These are phyloP conservation scores for Ispidina picta DNA, from an alignment of 2,797 vertebrate genomes.

Conservation along the genomic window DNA sequence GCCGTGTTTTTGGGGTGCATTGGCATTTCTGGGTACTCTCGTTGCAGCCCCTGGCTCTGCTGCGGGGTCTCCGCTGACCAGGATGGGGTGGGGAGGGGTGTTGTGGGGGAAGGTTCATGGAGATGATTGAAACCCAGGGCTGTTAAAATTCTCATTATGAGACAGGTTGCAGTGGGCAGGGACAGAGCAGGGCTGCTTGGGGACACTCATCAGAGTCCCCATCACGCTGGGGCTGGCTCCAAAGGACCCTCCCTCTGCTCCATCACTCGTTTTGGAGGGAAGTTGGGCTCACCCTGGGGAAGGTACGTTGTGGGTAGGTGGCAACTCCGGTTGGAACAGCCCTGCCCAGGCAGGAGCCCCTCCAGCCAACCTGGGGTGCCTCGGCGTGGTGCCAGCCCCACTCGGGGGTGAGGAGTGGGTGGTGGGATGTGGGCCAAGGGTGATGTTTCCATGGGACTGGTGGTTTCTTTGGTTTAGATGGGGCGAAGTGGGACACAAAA, in stretches of 20 bases:
- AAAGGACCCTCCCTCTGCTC: background rate
- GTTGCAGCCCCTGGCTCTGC: background rate
- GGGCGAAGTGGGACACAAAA: background rate
- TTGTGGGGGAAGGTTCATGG: background rate
- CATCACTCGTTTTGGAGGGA: background rate
- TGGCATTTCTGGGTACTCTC: background rate
- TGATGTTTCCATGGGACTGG: background rate
- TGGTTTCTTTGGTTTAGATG: constrained; percentile 42
- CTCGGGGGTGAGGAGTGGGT: fast-evolving
- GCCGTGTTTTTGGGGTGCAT: background rate
- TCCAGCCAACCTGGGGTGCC: background rate
- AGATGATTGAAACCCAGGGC: background rate
- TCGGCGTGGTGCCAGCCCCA: fast-evolving
- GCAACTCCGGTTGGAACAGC: background rate
- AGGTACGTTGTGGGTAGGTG: background rate
- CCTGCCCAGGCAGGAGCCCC: background rate
- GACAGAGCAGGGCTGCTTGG: background rate
- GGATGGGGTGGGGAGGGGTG: background rate
- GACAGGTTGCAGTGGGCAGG: background rate
- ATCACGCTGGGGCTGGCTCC: fast-evolving
- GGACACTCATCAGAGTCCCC: background rate
- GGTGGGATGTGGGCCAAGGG: background rate
- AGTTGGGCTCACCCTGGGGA: background rate
- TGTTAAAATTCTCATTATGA: constrained; percentile 22
- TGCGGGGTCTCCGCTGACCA: too few species aligned